These are phyloP conservation scores for Tetragonisca angustula DNA, from an alignment of 2,888 invertebrate genomes.

Conservation along the genomic window DNA sequence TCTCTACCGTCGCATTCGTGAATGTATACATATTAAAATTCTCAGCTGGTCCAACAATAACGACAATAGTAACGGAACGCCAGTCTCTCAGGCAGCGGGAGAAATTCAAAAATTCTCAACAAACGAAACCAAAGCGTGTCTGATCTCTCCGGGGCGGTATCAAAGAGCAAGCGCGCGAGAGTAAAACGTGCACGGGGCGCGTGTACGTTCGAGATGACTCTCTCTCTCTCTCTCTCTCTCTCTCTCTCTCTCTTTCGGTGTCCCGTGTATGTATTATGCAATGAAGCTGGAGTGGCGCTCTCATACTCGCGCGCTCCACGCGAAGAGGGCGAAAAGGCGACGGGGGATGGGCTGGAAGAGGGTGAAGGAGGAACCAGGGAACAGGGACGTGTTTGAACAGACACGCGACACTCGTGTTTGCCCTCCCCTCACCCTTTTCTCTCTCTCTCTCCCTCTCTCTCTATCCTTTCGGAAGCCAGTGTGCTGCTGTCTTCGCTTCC, in stretches of 20 bases:
- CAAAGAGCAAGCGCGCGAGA: conserved; percentile 41
- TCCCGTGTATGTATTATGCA: conserved; percentile 73
- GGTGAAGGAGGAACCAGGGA: conserved; percentile 10
- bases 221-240: not conserved
- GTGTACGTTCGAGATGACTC: conserved; percentile 37
- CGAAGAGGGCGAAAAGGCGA: conserved; percentile 54
- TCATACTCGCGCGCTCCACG: conserved; percentile 51
- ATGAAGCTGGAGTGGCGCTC: conserved; percentile 71
- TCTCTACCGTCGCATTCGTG: too few relatives aligned
- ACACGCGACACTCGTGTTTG: conserved; percentile 82
- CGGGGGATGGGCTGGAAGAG: not conserved
- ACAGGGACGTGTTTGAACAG: conserved; percentile 80
- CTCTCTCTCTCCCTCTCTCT: conserved; percentile 43
- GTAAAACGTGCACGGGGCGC: conserved; percentile 9
- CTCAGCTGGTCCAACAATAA: too few relatives aligned
- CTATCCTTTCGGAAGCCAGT: not conserved
- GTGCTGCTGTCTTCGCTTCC: conserved; percentile 41
- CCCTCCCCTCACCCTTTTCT: conserved; percentile 29
- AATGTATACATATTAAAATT: too few relatives aligned
- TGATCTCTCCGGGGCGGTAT: conserved; percentile 26
- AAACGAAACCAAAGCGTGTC: conserved; percentile 1
- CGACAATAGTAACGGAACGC: too few relatives aligned
- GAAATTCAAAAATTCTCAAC: not conserved
- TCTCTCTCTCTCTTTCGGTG: conserved; percentile 13
- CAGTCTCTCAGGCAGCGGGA: too few relatives aligned